Evolutionary conservation across 2,888 invertebrate genomes (phyloP), one percentile per base, ranked within the genome.

Genomic region (Herminia tarsipennalis): DNA sequence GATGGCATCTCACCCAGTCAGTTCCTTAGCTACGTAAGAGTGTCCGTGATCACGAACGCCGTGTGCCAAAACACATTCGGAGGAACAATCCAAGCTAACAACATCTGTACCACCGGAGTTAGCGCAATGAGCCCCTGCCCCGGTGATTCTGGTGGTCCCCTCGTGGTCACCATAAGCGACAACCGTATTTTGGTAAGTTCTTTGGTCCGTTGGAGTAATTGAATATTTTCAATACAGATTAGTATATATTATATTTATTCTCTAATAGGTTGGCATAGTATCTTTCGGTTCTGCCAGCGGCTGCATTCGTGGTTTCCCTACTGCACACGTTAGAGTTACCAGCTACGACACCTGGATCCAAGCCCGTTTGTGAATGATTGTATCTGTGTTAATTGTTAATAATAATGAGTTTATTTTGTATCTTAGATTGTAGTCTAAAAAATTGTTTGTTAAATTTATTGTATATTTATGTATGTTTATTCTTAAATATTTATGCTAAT

Each of bases 81-180:
- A n/a, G n/a, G n/a, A n/a, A n/a, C n/a, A n/a, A n/a, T n/a, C n/a
- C n/a, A n/a, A n/a, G n/a, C n/a, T n/a, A 8, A 16, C 22, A 38
- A 22, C 9, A 5, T 38, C 4, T 38, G 38, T 16, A 12, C 10
- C 2, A 38, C 29, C 12, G 21, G 29, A 9, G 38, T 21, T 16
- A 16, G 22, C 10, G 22, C 29, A 9, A 38, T 21, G 14, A 30
- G 30, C 17, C 14, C 21, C 6, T 38, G 38, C 18, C 9, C 16
- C 6, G 30, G 37, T 9, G 37, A 37, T 21, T 37, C 37, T 2
- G 37, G 37, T 14, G 38, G 38, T 12, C 38, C 38, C 3, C 38
- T 38, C 2, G 17, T 9, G 1, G 22, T 22, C 22, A 10, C 2
- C 3, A 17, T 9, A 1, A 25, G 25, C 12, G 8, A 6, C 12